These are phyloP conservation scores for Halichondria panicea DNA, from an alignment of 37 sponge, comb jelly and placozoan species.

Conservation along the genomic window DNA sequence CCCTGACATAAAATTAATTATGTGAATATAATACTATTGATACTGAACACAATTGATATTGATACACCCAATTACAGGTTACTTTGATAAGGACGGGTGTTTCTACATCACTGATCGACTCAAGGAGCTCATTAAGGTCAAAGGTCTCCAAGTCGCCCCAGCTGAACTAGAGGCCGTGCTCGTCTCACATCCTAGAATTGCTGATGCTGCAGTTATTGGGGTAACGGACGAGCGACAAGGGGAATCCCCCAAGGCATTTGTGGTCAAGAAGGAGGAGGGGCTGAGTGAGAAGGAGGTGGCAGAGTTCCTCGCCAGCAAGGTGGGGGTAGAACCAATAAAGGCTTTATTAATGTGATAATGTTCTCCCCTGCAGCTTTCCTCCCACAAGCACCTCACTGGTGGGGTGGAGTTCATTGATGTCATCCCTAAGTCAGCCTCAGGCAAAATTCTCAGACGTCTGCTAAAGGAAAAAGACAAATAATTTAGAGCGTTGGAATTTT, in stretches of 20 bases:
- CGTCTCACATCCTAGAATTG: conserved; percentile 70
- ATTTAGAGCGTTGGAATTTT: no score
- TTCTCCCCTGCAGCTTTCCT: conserved; percentile 23
- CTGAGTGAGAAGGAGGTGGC: conserved; percentile 63
- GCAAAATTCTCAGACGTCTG: conserved; percentile 79
- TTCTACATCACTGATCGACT: conserved; percentile 90
- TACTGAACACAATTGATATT: no score
- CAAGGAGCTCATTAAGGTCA: conserved; percentile 94
- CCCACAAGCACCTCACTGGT: conserved; percentile 75
- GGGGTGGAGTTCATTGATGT: conserved; percentile 78
- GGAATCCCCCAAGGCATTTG: conserved; percentile 89
- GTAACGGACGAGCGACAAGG: conserved; percentile 80
- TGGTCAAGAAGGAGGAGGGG: conserved; percentile 59
- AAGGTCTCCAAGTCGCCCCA: conserved; percentile 91
- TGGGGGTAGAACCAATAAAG: no score
- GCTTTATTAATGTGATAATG: no score
- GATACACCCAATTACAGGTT: no score
- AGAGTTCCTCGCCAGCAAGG: conserved; percentile 49
- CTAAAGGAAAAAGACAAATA: no score
- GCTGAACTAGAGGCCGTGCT: conserved; percentile 89
- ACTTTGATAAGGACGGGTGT: conserved; percentile 73
- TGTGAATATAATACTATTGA: no score
- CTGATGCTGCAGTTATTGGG: conserved; percentile 88
- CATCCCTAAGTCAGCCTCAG: conserved; percentile 83
- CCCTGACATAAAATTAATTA: no score